Percentiles rank a stretch among this genome's conserved stretches.
Evolutionary conservation across 1,140 invertebrate genomes (phyloP).

Genomic region (Gryon sp.): DNA sequence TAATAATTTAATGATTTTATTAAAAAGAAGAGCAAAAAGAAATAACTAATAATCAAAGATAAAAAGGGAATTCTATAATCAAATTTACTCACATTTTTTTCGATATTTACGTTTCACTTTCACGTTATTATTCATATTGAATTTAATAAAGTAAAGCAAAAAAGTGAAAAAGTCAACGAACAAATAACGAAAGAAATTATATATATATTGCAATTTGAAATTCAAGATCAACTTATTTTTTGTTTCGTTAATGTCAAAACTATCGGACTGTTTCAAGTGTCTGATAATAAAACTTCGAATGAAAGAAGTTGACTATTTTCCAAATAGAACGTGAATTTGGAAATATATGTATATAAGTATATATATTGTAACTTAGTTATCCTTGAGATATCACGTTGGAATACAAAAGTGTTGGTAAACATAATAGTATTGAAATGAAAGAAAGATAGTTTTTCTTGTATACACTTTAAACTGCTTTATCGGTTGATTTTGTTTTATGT

Average conservation of each 20-base stretch:
- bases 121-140: too few species aligned
- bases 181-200: not conserved
- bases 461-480: not conserved
- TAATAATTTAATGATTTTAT: too few species aligned
- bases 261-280: not conserved
- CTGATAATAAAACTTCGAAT: not conserved
- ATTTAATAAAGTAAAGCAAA: too few species aligned
- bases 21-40: too few species aligned
- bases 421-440: slow-evolving; percentile 5
- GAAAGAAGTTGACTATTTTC: not conserved
- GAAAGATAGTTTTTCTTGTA: not conserved
- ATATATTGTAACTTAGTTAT: slow-evolving; percentile 7
- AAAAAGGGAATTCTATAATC: not conserved
- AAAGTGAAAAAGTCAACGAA: not conserved
- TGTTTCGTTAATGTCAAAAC: not conserved
- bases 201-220: too few species aligned
- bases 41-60: too few species aligned
- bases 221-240: too few species aligned
- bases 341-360: too few species aligned
- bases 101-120: not conserved
- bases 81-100: not conserved
- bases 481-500: not conserved
- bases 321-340: not conserved
- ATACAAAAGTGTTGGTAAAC: slow-evolving; percentile 12
- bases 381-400: slow-evolving; percentile 2